phyloP scores from a whole-genome alignment of 2,888 invertebrate species.

The Dascillus cervinus region DNA sequence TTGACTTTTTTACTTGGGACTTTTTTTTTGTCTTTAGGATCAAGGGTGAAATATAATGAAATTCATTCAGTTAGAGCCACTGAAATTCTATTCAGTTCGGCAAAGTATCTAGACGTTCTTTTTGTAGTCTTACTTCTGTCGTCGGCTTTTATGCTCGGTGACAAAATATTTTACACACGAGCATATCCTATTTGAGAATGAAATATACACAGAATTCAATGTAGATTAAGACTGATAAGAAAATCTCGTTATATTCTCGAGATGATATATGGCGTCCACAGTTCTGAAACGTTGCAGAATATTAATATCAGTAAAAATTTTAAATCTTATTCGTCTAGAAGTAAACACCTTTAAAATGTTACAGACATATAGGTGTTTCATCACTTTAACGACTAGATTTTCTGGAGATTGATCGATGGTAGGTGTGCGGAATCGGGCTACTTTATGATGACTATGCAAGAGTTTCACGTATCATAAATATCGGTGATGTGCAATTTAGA shows the following conservation, averaged over 20 bases:
- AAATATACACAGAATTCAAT: conserved; percentile 11
- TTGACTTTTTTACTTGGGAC: too few species aligned
- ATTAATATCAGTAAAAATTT: conserved; percentile 7
- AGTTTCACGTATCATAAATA: conserved; percentile 19
- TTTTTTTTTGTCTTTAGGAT: too few species aligned
- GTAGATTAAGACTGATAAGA: conserved; percentile 8
- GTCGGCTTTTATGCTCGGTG: too few species aligned
- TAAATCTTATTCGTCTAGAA: conserved; percentile 2
- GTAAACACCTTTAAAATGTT: conserved; percentile 10
- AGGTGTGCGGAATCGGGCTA: conserved; percentile 14
- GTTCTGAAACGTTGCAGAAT: conserved; percentile 1
- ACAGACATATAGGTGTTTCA: conserved; percentile 13
- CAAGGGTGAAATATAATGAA: too few species aligned
- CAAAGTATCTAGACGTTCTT: too few species aligned
- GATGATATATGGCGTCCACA: conserved; percentile 4
- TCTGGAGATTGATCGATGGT: conserved; percentile 17
- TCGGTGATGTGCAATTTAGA: conserved; percentile 14
- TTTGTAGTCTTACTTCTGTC: too few species aligned
- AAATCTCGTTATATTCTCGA: conserved; percentile 3
- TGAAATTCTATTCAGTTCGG: too few species aligned
- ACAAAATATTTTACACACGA: too few species aligned
- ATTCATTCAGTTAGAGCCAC: too few species aligned
- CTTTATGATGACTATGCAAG: conserved; percentile 19
- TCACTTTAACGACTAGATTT: conserved; percentile 13
- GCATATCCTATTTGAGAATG: too few species aligned